Evolutionary conservation across 2,888 invertebrate species (phyloP), one percentile per base, ranked within the genome.

Genomic region (Tenodera sinensis): DNA sequence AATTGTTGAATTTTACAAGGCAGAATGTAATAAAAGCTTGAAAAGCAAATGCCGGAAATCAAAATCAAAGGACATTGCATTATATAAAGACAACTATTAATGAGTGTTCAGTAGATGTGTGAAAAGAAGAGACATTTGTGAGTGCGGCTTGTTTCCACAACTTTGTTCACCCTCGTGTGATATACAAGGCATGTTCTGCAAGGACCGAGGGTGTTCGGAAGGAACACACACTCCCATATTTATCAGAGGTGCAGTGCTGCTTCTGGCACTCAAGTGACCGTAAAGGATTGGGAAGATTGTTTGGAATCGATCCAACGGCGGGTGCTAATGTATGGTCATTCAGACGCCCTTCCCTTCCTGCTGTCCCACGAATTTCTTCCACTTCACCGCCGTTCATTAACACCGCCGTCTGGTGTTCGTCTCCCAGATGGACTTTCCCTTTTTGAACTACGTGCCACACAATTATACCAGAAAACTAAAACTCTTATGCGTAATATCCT

Each of bases 301-400:
- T 88, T 88, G 89, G 88, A 88, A 89, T 89, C 88, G 89, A 89
- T 89, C 83, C 88, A 88, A 54, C 71, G 20, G 81, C 84, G 88
- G 85, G 84, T 28, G 89, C 88, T 89, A 89, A 89, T 88, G 83
- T 89, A 88, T 88, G 89, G 85, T 28, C 83, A 82, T 85, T 28
- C 84, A 25, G 84, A 9, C 81, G 25, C 84, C 20, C 71, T 82
- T 34, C 20, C 42, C n/a, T n/a, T n/a, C n/a, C n/a, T 28, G n/a
- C 87, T 27, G 82, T 71, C 54, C 20, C 25, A 15, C 20, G 25
- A 71, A 14, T 20, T 71, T 71, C 54, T 71, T 71, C 54, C 54
- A 71, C 54, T 71, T 42, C 84, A 28, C 88, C 82, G 83, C 47
- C 88, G 83, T 27, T 83, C 83, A 83, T 81, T 47, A 88, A 28